These are phyloP conservation scores for Gasteruption jaculator DNA, from an alignment of 2,888 invertebrate genomes.

Conservation along the genomic window DNA sequence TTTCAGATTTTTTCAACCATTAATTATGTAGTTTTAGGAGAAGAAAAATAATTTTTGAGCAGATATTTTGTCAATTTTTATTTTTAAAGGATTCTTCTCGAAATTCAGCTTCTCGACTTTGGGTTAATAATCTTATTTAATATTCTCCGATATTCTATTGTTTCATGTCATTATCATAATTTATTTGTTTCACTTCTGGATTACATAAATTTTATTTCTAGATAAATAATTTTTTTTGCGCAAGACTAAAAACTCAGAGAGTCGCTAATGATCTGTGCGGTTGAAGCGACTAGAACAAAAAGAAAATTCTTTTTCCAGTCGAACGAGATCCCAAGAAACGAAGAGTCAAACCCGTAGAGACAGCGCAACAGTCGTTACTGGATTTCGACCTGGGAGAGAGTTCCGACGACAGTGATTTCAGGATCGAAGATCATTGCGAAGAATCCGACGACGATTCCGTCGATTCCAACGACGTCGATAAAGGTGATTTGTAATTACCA, in stretches of 20 bases:
- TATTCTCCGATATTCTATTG: too few species aligned
- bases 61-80: too few species aligned
- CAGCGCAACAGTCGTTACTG: conserved; percentile 65
- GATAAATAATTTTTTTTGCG: conserved; percentile 12
- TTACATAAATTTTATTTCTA: background rate
- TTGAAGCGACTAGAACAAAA: too few species aligned
- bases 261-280: too few species aligned
- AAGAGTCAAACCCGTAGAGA: conserved; percentile 74
- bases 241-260: too few species aligned
- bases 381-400: conserved; percentile 87
- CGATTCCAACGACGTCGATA: conserved; percentile 64
- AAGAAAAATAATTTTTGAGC: too few species aligned
- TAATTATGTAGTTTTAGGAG: too few species aligned
- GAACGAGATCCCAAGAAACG: conserved; percentile 76
- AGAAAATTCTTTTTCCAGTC: conserved; percentile 50
- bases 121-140: too few species aligned
- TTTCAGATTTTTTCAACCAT: too few species aligned
- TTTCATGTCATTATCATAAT: background rate
- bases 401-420: conserved; percentile 92
- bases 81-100: too few species aligned
- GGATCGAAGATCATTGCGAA: conserved; percentile 79
- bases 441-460: conserved; percentile 75
- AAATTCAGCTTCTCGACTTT: too few species aligned
- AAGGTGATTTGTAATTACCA: conserved; percentile 48
- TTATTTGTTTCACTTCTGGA: background rate